Evolutionary conservation across 2,797 vertebrate genomes (phyloP).

Genomic region (Bufotes viridis): DNA sequence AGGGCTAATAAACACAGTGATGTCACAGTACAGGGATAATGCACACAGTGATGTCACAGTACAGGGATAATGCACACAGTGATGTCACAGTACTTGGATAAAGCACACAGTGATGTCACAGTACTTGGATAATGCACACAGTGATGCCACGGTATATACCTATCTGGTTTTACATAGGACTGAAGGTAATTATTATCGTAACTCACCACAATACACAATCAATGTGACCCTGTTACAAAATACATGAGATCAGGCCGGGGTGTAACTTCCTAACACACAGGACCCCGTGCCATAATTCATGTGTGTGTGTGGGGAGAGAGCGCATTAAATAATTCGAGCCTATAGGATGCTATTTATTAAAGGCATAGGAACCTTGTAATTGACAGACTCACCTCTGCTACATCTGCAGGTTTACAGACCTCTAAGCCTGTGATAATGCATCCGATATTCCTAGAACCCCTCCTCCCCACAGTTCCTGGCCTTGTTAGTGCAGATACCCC

Average conservation of each 20-base stretch:
- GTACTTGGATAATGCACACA: neutral
- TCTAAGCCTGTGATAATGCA: neutral
- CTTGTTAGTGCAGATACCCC: neutral
- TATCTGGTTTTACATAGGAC: neutral
- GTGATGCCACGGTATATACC: neutral
- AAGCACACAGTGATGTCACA: too few relatives aligned
- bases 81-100: too few relatives aligned
- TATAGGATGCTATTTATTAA: too few relatives aligned
- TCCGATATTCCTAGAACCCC: neutral
- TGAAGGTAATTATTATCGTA: neutral
- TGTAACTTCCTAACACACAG: too few relatives aligned
- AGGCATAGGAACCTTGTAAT: neutral
- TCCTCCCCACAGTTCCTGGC: neutral
- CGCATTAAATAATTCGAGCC: too few relatives aligned
- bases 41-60: too few relatives aligned
- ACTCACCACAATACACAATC: too few relatives aligned
- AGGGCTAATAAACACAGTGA: too few relatives aligned
- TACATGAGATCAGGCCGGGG: too few relatives aligned
- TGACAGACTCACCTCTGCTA: neutral
- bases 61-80: neutral
- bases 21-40: neutral
- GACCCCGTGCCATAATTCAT: too few relatives aligned
- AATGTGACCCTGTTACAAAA: too few relatives aligned
- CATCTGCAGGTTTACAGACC: neutral
- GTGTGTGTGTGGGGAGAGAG: too few relatives aligned